Conservation (phyloP, 1,140 invertebrate species). For the Trachymyrmex septentrionalis region DNA sequence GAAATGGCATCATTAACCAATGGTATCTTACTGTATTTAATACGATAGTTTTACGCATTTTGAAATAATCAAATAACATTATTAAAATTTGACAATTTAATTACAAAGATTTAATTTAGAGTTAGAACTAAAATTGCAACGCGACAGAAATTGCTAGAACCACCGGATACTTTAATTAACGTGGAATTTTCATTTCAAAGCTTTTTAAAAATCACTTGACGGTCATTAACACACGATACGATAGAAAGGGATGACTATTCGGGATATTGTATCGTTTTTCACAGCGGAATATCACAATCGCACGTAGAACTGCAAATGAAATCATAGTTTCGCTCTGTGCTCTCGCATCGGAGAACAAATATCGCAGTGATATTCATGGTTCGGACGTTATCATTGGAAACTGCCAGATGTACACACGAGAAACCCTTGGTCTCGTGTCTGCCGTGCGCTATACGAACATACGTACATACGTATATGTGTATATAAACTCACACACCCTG, state of each 20-base stretch:
- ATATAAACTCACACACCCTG: not conserved
- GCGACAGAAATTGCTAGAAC: not conserved
- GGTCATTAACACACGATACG: too few species aligned
- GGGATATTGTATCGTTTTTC: slow-evolving; percentile 21
- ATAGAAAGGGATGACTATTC: not conserved
- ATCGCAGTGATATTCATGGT: slow-evolving; percentile 10
- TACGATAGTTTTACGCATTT: not conserved
- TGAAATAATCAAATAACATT: not conserved
- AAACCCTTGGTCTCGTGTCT: slow-evolving; percentile 17
- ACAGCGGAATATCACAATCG: not conserved
- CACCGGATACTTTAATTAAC: not conserved
- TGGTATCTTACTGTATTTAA: not conserved
- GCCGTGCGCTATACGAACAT: not conserved
- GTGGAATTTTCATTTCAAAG: slow-evolving; percentile 18
- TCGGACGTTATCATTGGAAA: slow-evolving; percentile 45
- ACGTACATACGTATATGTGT: not conserved
- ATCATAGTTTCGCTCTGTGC: slow-evolving; percentile 9
- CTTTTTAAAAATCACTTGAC: not conserved
- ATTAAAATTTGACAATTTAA: not conserved
- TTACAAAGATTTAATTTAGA: not conserved
- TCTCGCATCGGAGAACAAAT: slow-evolving; percentile 16
- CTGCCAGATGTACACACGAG: slow-evolving; percentile 53
- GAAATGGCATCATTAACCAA: not conserved
- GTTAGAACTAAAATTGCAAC: not conserved
- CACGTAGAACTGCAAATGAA: slow-evolving; percentile 33